Base-by-base conservation (phyloP, 2,113 vertebrate species). In the Grallaria varia region DNA sequence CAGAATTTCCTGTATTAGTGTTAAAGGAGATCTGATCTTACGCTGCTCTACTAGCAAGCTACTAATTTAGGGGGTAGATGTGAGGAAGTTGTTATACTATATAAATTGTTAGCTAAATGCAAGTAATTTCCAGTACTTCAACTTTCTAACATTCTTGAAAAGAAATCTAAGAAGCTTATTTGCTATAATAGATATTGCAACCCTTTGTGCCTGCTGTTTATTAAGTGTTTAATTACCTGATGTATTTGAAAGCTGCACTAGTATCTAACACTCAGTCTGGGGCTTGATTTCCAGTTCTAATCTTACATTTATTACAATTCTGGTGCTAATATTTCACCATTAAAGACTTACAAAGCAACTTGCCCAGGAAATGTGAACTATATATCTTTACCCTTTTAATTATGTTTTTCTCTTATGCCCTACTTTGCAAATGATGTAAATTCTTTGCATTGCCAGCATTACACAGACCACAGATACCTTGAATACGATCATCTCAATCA, bases 221-320 rank as follows among this genome's bases (percentile, higher is more conserved):
- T 62, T 89, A 94, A 91, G 47, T 93, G 23, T 63, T 97, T 93
- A 95, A 87, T 97, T 90, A 86, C 37, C 28, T 73, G 67, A 71
- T 64, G 27, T 69, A 68, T 87, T 92, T 97, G 42, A 83, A 95
- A 94, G 58, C 84, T 80, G 12, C 52, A 58, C 49, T 49, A 39
- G 8, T 47, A n/a, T 27, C 15, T 33, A 52, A 50, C 63, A 35
- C 25, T n/a, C 31, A 83, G 14, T 56, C 76, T 83, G 80, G 23
- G 52, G 21, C 69, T 95, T 92, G 37, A 60, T 93, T 73, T 96
- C 45, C 45, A 42, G 5, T 49, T 95, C 87, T 93, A 40, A 9
- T 68, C 80, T 89, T 63, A 40, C 27, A 40, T 58, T 77, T 77
- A 75, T 93, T 85, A 23, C 39, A 40, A 7, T 49, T 85, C 68